Percentiles rank a stretch among this genome's conserved stretches.
Evolutionary conservation across 2,888 invertebrate genomes (phyloP).

Genomic region (Rhodophaea formosa): DNA sequence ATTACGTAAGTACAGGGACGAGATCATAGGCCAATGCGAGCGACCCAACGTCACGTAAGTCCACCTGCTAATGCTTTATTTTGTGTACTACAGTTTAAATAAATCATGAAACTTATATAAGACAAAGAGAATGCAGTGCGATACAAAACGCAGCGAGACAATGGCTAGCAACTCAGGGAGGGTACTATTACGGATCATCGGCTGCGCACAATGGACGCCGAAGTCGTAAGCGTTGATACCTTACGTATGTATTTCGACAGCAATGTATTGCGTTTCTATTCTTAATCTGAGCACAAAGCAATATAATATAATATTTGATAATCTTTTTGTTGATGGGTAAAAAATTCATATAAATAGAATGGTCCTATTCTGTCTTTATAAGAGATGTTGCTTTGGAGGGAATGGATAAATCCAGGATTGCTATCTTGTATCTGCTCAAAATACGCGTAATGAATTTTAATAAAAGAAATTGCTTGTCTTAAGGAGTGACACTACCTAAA

Average conservation of each 20-base stretch:
- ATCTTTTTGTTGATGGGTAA: background rate
- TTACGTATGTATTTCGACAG: background rate
- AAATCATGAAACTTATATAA: background rate
- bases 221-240: conserved; percentile 3
- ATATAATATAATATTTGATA: background rate
- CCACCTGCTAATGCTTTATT: too few species aligned
- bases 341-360: too few species aligned
- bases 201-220: conserved; percentile 40
- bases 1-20: background rate
- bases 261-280: background rate
- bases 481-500: too few species aligned
- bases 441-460: too few species aligned
- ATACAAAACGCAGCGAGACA: conserved; percentile 21
- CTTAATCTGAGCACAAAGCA: background rate
- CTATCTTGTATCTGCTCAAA: too few species aligned
- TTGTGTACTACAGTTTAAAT: too few species aligned
- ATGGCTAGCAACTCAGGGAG: conserved; percentile 32
- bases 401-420: too few species aligned
- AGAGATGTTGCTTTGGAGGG: too few species aligned
- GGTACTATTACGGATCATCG: conserved; percentile 43
- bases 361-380: too few species aligned
- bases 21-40: background rate
- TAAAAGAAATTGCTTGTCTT: too few species aligned
- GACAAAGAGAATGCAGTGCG: conserved; percentile 10
- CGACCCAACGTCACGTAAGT: background rate